Conservation (phyloP, 1,140 invertebrate species). For the Bilobella aurantiaca region DNA sequence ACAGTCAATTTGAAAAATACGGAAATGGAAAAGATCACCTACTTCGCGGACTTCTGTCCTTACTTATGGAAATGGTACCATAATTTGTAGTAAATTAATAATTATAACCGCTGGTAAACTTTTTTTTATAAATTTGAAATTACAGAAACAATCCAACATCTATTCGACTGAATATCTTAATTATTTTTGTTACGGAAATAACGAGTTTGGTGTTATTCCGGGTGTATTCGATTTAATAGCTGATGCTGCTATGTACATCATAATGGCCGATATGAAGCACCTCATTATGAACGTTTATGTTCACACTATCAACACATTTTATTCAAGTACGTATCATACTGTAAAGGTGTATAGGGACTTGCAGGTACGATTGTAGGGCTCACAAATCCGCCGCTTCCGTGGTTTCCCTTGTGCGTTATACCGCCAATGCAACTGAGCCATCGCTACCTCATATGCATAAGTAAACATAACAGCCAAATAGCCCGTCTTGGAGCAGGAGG, state of each 20-base stretch:
- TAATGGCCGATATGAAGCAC: conserved; percentile 18
- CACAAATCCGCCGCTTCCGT: not conserved
- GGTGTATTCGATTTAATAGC: conserved; percentile 17
- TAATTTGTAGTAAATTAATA: not conserved
- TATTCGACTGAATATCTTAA: conserved; percentile 2
- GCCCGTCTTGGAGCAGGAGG: not conserved
- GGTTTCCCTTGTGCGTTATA: conserved; percentile 6
- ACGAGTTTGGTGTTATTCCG: conserved; percentile 15
- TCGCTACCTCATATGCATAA: not conserved
- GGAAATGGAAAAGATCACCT: not conserved
- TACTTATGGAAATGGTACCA: conserved; percentile 12
- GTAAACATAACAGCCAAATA: not conserved
- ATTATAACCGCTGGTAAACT: not conserved
- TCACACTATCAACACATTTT: conserved; percentile 3
- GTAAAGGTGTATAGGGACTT: not conserved
- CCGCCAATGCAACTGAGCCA: conserved; percentile 6
- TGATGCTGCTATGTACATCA: conserved; percentile 7
- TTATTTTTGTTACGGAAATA: conserved; percentile 22
- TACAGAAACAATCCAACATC: conserved; percentile 11
- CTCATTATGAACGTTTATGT: conserved; percentile 11
- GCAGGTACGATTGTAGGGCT: conserved; percentile 1
- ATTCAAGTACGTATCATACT: conserved; percentile 1
- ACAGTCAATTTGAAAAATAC: not conserved
- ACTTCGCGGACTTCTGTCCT: conserved; percentile 11
- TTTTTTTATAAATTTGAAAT: conserved; percentile 1